A percentile compares a stretch with the other conserved stretches of the same genome.
Evolutionary conservation across 1,140 invertebrate genomes (phyloP).

Genomic region (Drosophila nikananu): DNA sequence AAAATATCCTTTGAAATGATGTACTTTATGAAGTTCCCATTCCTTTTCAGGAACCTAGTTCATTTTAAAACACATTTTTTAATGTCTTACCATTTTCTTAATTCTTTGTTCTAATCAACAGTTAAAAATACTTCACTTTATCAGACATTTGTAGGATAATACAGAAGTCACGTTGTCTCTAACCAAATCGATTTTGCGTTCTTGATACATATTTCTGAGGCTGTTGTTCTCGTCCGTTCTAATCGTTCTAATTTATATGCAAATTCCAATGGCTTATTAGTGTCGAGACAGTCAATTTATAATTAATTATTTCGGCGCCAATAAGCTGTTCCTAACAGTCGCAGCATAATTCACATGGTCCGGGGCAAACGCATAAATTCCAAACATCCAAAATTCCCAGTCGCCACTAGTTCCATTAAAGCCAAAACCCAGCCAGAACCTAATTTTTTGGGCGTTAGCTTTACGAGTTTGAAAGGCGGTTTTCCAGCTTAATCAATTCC

Average conservation of each 20-base stretch:
- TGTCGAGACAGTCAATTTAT: constrained; percentile 53
- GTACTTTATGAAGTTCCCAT: no score
- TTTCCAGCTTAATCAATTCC: constrained; percentile 55
- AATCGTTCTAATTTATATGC: constrained; percentile 81
- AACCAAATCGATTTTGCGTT: constrained; percentile 27
- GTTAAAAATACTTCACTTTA: neutral
- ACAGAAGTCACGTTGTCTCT: constrained; percentile 15
- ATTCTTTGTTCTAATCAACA: no score
- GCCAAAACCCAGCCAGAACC: constrained; percentile 22
- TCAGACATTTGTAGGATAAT: neutral
- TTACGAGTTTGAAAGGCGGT: constrained; percentile 53
- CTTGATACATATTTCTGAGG: constrained; percentile 34
- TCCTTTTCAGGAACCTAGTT: no score
- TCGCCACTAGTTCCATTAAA: constrained; percentile 45
- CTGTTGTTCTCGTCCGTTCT: constrained; percentile 62
- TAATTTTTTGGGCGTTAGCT: constrained; percentile 23
- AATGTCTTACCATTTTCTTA: no score
- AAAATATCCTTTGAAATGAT: neutral
- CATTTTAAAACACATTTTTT: no score
- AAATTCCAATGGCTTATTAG: constrained; percentile 73
- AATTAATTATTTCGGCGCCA: constrained; percentile 79
- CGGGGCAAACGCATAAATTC: constrained; percentile 49
- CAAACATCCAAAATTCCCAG: constrained; percentile 30
- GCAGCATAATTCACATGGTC: constrained; percentile 42
- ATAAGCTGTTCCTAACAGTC: constrained; percentile 35